A percentile compares a stretch with the other conserved stretches of the same genome.
Conservation (phyloP, 1,140 invertebrate species). For the Pseudomyrmex gracilis region DNA sequence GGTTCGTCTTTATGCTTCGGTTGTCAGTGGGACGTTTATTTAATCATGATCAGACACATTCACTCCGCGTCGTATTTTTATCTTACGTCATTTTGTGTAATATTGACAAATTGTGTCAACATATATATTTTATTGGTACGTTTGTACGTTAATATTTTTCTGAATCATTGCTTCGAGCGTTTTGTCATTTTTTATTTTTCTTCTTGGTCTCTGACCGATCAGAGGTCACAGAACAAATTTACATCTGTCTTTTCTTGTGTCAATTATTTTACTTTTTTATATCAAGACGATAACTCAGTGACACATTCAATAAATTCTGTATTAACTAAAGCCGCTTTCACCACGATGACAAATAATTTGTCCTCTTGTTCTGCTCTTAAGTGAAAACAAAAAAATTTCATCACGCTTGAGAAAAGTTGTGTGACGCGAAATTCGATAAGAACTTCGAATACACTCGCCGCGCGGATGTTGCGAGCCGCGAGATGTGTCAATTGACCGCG, state of each 20-base stretch:
- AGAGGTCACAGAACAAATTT: neutral
- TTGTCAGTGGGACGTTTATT: slow-evolving; percentile 53
- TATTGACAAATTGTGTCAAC: neutral
- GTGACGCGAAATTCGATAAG: neutral
- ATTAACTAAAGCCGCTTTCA: too few relatives aligned
- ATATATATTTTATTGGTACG: neutral
- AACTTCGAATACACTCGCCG: neutral
- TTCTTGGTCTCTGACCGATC: too few relatives aligned
- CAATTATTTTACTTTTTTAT: too few relatives aligned
- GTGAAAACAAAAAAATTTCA: neutral
- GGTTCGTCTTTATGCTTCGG: neutral
- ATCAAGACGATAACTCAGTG: too few relatives aligned
- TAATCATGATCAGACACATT: slow-evolving; percentile 46
- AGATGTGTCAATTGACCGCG: neutral
- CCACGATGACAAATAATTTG: neutral
- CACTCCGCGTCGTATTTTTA: neutral
- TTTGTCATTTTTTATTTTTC: neutral
- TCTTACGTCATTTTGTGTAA: slow-evolving; percentile 14
- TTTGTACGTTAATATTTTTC: neutral
- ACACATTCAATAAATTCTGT: too few relatives aligned
- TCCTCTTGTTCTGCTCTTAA: neutral
- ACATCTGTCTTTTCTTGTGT: too few relatives aligned
- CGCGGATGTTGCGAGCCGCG: neutral
- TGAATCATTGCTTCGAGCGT: neutral
- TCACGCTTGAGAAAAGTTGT: neutral